Evolutionary conservation across 2,888 invertebrate species (phyloP).

Genomic region (Bibio marci): DNA sequence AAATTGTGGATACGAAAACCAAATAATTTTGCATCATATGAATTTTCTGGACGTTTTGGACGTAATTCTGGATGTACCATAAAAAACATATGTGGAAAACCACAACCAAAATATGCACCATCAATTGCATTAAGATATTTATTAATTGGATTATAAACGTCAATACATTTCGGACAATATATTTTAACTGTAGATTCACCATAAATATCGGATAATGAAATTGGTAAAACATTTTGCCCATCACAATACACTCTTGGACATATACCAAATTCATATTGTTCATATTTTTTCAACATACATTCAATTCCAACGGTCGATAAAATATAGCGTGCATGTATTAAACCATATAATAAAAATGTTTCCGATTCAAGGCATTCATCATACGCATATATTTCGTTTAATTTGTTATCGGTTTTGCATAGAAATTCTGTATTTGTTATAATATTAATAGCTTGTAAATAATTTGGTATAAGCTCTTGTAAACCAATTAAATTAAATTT

Average conservation of each 20-base stretch:
- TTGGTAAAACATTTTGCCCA: conserved; percentile 79
- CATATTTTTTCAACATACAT: conserved; percentile 95
- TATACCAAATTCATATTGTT: conserved; percentile 87
- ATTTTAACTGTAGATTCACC: conserved; percentile 95
- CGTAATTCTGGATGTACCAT: conserved; percentile 96
- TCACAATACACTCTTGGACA: conserved; percentile 95
- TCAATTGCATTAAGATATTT: conserved; percentile 89
- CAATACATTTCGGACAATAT: conserved; percentile 94
- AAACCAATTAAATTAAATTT: conserved; percentile 94
- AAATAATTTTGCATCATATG: conserved; percentile 59
- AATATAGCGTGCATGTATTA: conserved; percentile 93
- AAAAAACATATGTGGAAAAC: conserved; percentile 96
- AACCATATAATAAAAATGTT: conserved; percentile 89
- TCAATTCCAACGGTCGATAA: conserved; percentile 90
- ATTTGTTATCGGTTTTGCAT: too few species aligned
- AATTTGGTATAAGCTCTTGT: conserved; percentile 95
- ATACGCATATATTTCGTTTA: too few species aligned
- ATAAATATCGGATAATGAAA: conserved; percentile 87
- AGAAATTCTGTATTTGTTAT: too few species aligned
- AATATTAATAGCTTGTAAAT: conserved; percentile 94
- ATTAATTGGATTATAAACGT: conserved; percentile 89
- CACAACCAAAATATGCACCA: conserved; percentile 93
- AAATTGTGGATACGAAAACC: conserved; percentile 20
- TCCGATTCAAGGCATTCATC: conserved; percentile 95
- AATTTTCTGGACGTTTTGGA: conserved; percentile 79